These are phyloP conservation scores for Oryzias javanicus DNA, from an alignment of 2,113 vertebrate species.

Conservation along the genomic window DNA sequence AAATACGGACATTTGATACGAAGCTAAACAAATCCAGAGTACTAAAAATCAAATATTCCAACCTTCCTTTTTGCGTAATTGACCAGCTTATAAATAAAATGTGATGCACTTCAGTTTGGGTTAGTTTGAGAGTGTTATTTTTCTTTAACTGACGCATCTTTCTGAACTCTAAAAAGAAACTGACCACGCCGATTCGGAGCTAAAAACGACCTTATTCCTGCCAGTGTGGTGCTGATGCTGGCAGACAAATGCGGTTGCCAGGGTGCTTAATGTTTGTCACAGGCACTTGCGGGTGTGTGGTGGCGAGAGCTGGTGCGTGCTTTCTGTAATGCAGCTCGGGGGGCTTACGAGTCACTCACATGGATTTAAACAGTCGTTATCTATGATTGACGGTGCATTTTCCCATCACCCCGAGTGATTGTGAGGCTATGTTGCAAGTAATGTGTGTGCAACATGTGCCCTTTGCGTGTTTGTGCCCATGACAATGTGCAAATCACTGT, in stretches of 20 bases:
- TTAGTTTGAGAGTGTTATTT: slow-evolving; percentile 2
- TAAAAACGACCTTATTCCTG: slow-evolving; percentile 15
- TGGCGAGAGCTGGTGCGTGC: slow-evolving; percentile 36
- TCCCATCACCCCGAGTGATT: background rate
- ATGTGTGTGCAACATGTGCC: slow-evolving; percentile 19
- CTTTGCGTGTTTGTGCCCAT: slow-evolving; percentile 18
- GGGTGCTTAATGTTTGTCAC: slow-evolving; percentile 40
- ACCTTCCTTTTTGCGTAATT: background rate
- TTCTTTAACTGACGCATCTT: slow-evolving; percentile 15
- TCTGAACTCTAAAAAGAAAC: background rate
- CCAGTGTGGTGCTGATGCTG: slow-evolving; percentile 37
- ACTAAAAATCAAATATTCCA: slow-evolving; percentile 27
- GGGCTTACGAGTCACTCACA: slow-evolving; percentile 28
- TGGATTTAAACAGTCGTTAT: background rate
- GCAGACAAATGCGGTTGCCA: slow-evolving; percentile 44
- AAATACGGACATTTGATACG: slow-evolving; percentile 14
- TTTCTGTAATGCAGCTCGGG: slow-evolving; percentile 28
- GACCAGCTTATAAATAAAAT: slow-evolving; percentile 32
- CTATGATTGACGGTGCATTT: background rate
- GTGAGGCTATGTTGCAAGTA: slow-evolving; percentile 4
- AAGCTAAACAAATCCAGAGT: slow-evolving; percentile 9
- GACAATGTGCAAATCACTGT: slow-evolving; percentile 29
- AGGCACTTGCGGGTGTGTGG: slow-evolving; percentile 32
- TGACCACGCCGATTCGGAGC: slow-evolving; percentile 8
- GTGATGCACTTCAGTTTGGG: slow-evolving; percentile 27